A percentile compares a stretch with the other conserved stretches of the same genome.
These are phyloP conservation scores for Dermochelys coriacea DNA, from an alignment of 2,797 vertebrate genomes.

Conservation along the genomic window DNA sequence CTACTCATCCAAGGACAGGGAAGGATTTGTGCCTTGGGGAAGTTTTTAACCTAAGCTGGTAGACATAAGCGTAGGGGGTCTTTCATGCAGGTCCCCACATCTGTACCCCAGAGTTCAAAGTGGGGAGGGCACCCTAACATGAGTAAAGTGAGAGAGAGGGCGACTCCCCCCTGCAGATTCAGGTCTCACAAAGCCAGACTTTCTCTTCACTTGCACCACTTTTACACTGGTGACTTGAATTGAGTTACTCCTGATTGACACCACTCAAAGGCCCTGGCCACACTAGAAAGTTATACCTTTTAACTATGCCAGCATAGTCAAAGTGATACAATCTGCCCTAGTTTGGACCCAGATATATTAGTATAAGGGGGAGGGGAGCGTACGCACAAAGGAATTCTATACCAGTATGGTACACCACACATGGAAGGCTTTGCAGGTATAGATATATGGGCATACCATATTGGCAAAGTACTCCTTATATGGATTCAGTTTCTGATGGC, in stretches of 20 bases:
- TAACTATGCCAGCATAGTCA: background rate
- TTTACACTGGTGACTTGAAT: background rate
- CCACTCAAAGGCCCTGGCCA: background rate
- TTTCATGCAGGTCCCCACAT: too few species aligned
- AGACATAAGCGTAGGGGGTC: too few species aligned
- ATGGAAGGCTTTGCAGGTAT: background rate
- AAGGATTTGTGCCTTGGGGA: too few species aligned
- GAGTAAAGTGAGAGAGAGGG: too few species aligned
- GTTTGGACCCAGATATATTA: background rate
- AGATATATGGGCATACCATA: background rate
- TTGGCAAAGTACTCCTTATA: too few species aligned
- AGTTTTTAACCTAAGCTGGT: too few species aligned
- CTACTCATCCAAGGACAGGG: too few species aligned
- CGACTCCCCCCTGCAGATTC: too few species aligned
- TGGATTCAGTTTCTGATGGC: background rate
- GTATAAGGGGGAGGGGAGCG: background rate
- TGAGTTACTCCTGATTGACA: background rate
- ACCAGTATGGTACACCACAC: background rate
- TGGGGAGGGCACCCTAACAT: too few species aligned
- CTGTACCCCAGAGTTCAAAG: too few species aligned
- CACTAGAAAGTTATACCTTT: background rate
- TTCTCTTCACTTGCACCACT: background rate
- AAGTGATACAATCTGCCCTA: background rate
- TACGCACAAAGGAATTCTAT: too few species aligned
- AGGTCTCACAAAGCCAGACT: too few species aligned